phyloP scores from a whole-genome alignment of 2,113 vertebrate species.

The Heterochromis multidens region DNA sequence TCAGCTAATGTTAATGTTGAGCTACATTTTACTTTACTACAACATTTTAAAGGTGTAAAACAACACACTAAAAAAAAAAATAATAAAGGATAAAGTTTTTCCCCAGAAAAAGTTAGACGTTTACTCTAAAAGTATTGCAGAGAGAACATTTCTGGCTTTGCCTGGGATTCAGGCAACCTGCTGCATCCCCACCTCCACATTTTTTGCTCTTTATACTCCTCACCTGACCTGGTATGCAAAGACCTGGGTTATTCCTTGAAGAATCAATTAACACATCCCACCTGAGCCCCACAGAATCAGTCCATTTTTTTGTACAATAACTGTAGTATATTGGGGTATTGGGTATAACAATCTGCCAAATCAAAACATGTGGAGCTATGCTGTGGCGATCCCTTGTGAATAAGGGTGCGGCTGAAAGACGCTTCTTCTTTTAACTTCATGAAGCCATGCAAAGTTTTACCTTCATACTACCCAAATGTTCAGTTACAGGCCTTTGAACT shows the following conservation, averaged over 20 bases:
- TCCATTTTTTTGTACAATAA: not conserved
- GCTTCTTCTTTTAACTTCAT: not conserved
- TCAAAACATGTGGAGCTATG: not conserved
- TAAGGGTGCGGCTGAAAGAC: rapidly evolving
- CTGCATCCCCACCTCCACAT: not conserved
- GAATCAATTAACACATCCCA: not conserved
- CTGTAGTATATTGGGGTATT: not conserved
- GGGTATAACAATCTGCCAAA: not conserved
- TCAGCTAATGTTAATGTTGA: not conserved
- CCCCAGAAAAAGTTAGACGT: not conserved
- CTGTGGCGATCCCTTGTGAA: not conserved
- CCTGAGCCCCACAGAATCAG: not conserved
- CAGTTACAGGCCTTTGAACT: not conserved
- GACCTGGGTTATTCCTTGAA: not conserved
- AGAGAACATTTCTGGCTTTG: not conserved
- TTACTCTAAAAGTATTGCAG: not conserved
- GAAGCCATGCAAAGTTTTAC: not conserved
- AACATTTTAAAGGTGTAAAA: not conserved
- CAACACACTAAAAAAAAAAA: not conserved
- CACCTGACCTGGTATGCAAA: not conserved
- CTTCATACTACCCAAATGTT: rapidly evolving
- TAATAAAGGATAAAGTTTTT: not conserved
- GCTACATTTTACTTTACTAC: not conserved
- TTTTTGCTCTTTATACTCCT: not conserved
- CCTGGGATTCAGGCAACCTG: not conserved